Base-by-base conservation (phyloP, 2,888 invertebrate species). In the Chouioia cunea region DNA sequence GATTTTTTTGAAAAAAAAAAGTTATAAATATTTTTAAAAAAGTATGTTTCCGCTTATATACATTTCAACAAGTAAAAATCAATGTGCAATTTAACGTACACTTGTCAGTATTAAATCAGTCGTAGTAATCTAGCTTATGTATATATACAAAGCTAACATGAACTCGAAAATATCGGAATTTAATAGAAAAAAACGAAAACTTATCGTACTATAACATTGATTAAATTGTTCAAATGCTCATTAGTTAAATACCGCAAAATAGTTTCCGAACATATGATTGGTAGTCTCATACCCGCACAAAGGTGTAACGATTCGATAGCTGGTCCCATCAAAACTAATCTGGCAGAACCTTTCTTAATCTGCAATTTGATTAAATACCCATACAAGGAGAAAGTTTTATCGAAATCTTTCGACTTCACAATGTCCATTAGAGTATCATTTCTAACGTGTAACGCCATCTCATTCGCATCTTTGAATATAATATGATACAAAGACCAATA, bases 281-380 rank as follows among this genome's bases (percentile, higher is more conserved):
- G 60, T 18, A 67, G 22, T n/a, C 15, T 18, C 14, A 46, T 1
- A n/a, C 18, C 36, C n/a, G 22, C 46, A 14, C 59, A 14, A 27
- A 12, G 16, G 43, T 52, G 36, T 4, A 67, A 27, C 14, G 46
- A 43, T 15, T 67, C 50, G 6, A 53, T 52, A n/a, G 67, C 52
- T 2, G 53, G 53, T 44, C 27, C 52, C 46, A 67, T 27, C 18
- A 67, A 43, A 2, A 36, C 27, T 47, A 44, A 18, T 53, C 67
- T 59, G 0, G 18, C 46, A 1, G 52, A n/a, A 53, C 67, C 67
- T 27, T 27, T 67, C 16, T 46, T 60, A 3, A 59, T 23, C 46
- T 67, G 67, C 20, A 67, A 22, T 15, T 52, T 67, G 14, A 67
- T 54, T n/a, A 67, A 16, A 53, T 59, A 67, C 8, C 67, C 67